Conservation (phyloP, 2,888 invertebrate genomes). For the Gandaritis pyraliata region DNA sequence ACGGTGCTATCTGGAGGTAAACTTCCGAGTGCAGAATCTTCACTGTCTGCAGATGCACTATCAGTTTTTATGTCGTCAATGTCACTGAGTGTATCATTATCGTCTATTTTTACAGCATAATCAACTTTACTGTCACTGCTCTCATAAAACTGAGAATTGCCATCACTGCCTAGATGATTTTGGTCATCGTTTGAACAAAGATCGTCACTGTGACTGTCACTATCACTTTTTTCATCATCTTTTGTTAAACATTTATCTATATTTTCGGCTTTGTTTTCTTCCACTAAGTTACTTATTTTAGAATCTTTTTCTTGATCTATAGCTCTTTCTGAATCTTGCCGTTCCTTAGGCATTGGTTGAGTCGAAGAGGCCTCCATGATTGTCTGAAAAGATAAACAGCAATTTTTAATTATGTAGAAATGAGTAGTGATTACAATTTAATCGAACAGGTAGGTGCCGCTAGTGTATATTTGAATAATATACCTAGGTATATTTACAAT, state of each 20-base stretch:
- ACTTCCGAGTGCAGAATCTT: constrained; percentile 86
- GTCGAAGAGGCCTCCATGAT: constrained; percentile 56
- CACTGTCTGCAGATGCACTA: constrained; percentile 83
- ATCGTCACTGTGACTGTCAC: constrained; percentile 75
- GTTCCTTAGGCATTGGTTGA: constrained; percentile 39
- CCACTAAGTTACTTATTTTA: constrained; percentile 2
- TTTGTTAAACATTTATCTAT: constrained; percentile 55
- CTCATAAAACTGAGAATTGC: constrained; percentile 81
- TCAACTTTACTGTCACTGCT: constrained; percentile 79
- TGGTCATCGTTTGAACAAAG: constrained; percentile 74
- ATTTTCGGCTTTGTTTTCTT: constrained; percentile 41
- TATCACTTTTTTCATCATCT: constrained; percentile 73
- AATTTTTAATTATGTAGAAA: constrained; percentile 8
- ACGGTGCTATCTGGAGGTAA: constrained; percentile 76
- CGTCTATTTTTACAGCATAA: constrained; percentile 78
- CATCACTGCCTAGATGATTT: constrained; percentile 67
- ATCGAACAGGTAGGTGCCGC: background rate
- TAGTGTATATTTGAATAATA: background rate
- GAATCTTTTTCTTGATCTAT: constrained; percentile 40
- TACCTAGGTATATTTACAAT: constrained; percentile 3
- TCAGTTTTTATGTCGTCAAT: constrained; percentile 82
- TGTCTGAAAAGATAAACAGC: constrained; percentile 54
- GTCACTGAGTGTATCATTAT: constrained; percentile 81
- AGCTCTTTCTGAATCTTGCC: constrained; percentile 33
- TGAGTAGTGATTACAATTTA: background rate